phyloP scores from a whole-genome alignment of 2,888 invertebrate genomes.

The Epicampocera succincta region DNA sequence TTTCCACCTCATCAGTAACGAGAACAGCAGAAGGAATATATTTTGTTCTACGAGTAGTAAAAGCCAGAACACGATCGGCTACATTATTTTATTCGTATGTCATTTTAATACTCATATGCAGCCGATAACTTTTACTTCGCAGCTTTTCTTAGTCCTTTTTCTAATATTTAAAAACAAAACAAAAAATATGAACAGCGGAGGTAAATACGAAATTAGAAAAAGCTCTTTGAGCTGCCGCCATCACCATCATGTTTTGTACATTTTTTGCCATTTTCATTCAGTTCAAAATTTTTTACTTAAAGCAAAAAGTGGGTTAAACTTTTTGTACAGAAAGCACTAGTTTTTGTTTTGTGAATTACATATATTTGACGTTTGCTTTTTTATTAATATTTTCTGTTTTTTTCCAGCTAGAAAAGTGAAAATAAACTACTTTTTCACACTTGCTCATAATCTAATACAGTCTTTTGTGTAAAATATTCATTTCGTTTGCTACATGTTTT shows the following conservation, averaged over 20 bases:
- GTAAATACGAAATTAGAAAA: too few relatives aligned
- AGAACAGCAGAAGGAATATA: conserved; percentile 33
- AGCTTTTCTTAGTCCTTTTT: too few relatives aligned
- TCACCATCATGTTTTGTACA: too few relatives aligned
- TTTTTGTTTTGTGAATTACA: conserved; percentile 7
- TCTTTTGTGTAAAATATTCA: conserved; percentile 50
- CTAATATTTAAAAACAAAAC: too few relatives aligned
- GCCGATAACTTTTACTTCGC: too few relatives aligned
- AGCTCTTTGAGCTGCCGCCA: too few relatives aligned
- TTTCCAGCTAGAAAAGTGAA: background rate
- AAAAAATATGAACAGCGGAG: too few relatives aligned
- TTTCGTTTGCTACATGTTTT: conserved; percentile 18
- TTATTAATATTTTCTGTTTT: background rate
- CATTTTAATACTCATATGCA: too few relatives aligned
- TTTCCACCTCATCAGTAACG: conserved; percentile 53
- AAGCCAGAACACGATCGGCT: conserved; percentile 28
- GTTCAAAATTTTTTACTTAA: too few relatives aligned
- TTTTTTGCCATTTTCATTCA: too few relatives aligned
- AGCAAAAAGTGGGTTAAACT: too few relatives aligned
- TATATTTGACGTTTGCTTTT: conserved; percentile 10
- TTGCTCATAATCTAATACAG: conserved; percentile 44
- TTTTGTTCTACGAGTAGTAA: conserved; percentile 21
- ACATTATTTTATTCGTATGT: background rate
- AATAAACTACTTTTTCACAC: conserved; percentile 42
- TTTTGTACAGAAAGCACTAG: background rate